phyloP scores from a whole-genome alignment of 2,113 vertebrate species.

The Gavialis gangeticus region DNA sequence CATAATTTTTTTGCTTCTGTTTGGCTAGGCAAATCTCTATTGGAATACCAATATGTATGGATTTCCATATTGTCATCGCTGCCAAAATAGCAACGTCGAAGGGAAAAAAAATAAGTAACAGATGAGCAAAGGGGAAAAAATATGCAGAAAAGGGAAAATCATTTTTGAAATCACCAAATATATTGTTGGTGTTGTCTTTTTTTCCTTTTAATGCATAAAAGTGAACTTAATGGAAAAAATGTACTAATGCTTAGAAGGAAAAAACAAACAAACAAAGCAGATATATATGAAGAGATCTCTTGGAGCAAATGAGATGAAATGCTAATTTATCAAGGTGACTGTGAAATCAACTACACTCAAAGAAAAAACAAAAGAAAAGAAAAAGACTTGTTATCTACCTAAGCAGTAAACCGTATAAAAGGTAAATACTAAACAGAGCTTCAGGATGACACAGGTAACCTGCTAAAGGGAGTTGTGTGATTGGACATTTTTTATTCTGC shows the following conservation, averaged over 20 bases:
- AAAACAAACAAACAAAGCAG: background rate
- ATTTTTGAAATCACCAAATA: slow-evolving; percentile 26
- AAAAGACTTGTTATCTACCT: fast-evolving
- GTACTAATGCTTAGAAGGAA: slow-evolving; percentile 10
- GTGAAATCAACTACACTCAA: background rate
- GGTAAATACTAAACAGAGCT: background rate
- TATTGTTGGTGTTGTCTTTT: background rate
- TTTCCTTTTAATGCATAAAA: slow-evolving; percentile 55
- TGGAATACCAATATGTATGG: slow-evolving; percentile 47
- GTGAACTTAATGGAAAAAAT: slow-evolving; percentile 19
- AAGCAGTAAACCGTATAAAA: background rate
- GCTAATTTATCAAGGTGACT: slow-evolving; percentile 24
- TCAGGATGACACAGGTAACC: background rate
- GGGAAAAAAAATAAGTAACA: background rate
- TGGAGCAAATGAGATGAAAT: background rate
- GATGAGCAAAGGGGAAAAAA: background rate
- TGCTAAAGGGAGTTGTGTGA: background rate
- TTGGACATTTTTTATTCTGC: background rate
- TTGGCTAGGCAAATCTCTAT: slow-evolving; percentile 27
- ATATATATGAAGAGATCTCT: slow-evolving; percentile 1
- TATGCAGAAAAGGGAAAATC: background rate
- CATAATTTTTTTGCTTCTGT: slow-evolving; percentile 34
- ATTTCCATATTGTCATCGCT: slow-evolving; percentile 60
- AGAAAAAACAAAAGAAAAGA: background rate
- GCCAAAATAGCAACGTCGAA: slow-evolving; percentile 5